A percentile compares a stretch with the other conserved stretches of the same genome.
phyloP scores from a whole-genome alignment of 2,888 invertebrate genomes.

The Torymus aiolomorphi region DNA sequence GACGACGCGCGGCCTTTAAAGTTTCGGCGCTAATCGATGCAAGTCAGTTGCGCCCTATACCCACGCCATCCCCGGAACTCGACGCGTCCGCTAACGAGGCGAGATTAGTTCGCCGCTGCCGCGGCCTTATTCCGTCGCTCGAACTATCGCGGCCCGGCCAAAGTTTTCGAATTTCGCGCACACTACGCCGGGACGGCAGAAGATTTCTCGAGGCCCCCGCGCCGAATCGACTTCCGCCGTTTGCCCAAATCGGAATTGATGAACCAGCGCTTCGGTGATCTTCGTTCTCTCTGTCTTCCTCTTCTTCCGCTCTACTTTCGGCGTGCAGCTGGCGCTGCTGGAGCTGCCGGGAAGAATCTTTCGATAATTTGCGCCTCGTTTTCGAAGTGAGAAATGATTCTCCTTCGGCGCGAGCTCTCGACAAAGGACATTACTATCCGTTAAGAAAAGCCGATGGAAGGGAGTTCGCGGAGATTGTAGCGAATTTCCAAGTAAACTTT shows the following conservation, averaged over 20 bases:
- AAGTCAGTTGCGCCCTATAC: conserved; percentile 58
- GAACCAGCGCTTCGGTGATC: conserved; percentile 41
- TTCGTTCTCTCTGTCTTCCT: neutral
- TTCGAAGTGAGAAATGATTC: conserved; percentile 52
- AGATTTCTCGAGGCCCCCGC: conserved; percentile 31
- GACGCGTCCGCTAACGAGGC: conserved; percentile 58
- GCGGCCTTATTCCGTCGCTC: conserved; percentile 31
- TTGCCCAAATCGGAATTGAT: conserved; percentile 54
- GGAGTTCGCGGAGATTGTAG: conserved; percentile 22
- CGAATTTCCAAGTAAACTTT: conserved; percentile 37
- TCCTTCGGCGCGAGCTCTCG: neutral
- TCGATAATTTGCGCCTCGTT: conserved; percentile 48
- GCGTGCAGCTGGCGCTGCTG: neutral
- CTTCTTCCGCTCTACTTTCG: conserved; percentile 42
- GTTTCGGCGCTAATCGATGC: conserved; percentile 70
- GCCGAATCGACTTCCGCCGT: conserved; percentile 28
- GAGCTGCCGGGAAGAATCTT: conserved; percentile 33
- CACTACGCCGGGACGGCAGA: neutral
- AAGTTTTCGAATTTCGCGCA: conserved; percentile 57
- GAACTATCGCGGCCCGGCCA: conserved; percentile 46
- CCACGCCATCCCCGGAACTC: conserved; percentile 13
- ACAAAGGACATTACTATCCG: conserved; percentile 48
- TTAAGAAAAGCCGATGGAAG: conserved; percentile 32
- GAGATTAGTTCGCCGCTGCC: conserved; percentile 63
- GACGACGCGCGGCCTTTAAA: conserved; percentile 65